Evolutionary conservation across 2,797 vertebrate genomes (phyloP), one percentile per base, ranked within the genome.

Genomic region (Potorous gilbertii): DNA sequence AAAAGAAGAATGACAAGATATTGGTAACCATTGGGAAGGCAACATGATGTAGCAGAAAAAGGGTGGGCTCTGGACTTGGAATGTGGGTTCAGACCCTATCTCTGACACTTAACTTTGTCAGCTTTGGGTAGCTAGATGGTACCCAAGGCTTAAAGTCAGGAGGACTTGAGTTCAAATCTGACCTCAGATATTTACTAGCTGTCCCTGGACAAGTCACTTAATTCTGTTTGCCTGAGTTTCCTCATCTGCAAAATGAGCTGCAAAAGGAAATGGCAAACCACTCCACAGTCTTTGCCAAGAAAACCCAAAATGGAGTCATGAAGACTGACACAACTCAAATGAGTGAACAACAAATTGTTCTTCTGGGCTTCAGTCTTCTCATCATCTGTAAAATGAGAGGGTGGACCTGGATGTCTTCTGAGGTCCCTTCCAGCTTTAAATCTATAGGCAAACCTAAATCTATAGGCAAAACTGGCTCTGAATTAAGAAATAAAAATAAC

Each of bases 81-180:
- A 31, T 29, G 11, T 59, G 10, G 12, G 10, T n/a, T 66, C 34
- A n/a, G 18, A 66, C n/a, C 62, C 34, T 18, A n/a, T 0, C 56
- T 57, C 0, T 29, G 28, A 57, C 34, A 66, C 34, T 66, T 66
- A 31, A 50, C 14, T 66, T 66, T 66, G 34, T 18, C 12, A 66
- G 34, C 14, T 66, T 66, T 66, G 34, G 62, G 62, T 14, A n/a
- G 34, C 34, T 66, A n/a, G 34, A 14, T 66, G 14, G 62, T 31
- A 0, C 14, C 2, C 14, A 0, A 12, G 34, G 14, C 34, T 31
- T 6, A 18, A 34, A n/a, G 62, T 6, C 34, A n/a, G 34, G 62
- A 66, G 62, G 14, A 66, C 14, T 66, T 66, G 62, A n/a, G 62
- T 66, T n/a, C 34, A 66, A n/a, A 34, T 66, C 31, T 34, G 28